phyloP scores from a whole-genome alignment of 2,113 vertebrate species.

The Crypturellus undulatus region DNA sequence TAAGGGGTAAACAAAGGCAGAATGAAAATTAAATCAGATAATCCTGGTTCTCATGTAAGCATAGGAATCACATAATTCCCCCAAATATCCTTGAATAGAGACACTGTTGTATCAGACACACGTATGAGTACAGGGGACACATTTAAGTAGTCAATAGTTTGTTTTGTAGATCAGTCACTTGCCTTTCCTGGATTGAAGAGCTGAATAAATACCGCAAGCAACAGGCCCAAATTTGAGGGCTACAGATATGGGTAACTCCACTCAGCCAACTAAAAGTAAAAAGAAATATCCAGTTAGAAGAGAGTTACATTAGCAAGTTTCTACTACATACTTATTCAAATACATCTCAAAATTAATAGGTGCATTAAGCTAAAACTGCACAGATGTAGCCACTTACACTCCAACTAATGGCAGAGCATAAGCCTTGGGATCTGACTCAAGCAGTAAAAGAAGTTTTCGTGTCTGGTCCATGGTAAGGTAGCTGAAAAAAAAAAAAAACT shows the following conservation, averaged over 20 bases:
- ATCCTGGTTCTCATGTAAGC: neutral
- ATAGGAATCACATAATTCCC: neutral
- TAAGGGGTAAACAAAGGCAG: neutral
- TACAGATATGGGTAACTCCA: constrained; percentile 87
- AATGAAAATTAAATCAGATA: neutral
- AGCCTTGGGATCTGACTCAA: constrained; percentile 95
- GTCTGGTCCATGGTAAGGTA: constrained; percentile 97
- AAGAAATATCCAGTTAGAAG: constrained; percentile 28
- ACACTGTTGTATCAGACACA: neutral
- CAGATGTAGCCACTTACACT: constrained; percentile 85
- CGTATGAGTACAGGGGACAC: neutral
- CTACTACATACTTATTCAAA: neutral
- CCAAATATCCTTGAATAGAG: neutral
- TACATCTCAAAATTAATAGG: neutral
- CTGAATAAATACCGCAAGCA: constrained; percentile 89
- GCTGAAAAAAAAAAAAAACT: constrained; percentile 71
- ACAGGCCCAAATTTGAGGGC: constrained; percentile 90
- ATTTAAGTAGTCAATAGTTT: neutral
- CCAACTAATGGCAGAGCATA: constrained; percentile 90
- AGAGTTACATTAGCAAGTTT: neutral
- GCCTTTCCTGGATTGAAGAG: constrained; percentile 90
- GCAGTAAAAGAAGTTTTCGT: constrained; percentile 90
- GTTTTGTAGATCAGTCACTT: constrained; percentile 51
- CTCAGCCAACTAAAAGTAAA: constrained; percentile 88
- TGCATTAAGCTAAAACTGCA: neutral